Base-by-base conservation (phyloP, 2,888 invertebrate species). In the Mylabris sibirica region DNA sequence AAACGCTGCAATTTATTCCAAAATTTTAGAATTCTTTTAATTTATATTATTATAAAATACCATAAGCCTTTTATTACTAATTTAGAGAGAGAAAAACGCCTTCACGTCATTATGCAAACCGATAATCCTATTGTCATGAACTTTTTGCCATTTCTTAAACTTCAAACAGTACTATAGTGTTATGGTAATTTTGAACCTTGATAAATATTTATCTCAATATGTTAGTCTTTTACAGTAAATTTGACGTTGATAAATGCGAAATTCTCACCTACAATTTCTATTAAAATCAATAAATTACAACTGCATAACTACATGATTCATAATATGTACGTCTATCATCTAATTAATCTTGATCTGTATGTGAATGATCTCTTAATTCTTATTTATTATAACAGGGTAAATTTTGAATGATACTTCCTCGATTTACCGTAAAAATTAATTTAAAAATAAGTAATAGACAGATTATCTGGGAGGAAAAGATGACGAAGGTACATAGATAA, bases 51-150 rank as follows among this genome's bases (percentile, higher is more conserved):
- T 44, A 9, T 20, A 20, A 20, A 49, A 17, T 11, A 2, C 20
- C 49, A 2, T 49, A 11, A 49, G 4, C 17, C 44, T 44, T 49
- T 8, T 30, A 20, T 49, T 44, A 1, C 12, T 44, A 44, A 44
- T 44, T 17, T 3, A 17, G 44, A 44, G 6, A 0, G 17, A 22
- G 20, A 20, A 20, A 20, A 8, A 49, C 20, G 20, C 3, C 3
- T 20, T 49, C 20, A 44, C 17, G 17, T 17, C 11, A 49, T 49
- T 49, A 20, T 20, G 8, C n/a, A 44, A 17, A 8, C 5, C n/a
- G 17, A 41, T 41, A 44, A 44, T 44, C 44, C 44, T 44, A 44
- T 44, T 44, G 44, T 44, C 44, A 44, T 44, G 44, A 12, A 38
- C 5, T 44, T 44, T 17, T 44, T n/a, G 30, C 30, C 30, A 30